Conservation (phyloP, 2,113 vertebrate genomes). For the Sylvietta virens region DNA sequence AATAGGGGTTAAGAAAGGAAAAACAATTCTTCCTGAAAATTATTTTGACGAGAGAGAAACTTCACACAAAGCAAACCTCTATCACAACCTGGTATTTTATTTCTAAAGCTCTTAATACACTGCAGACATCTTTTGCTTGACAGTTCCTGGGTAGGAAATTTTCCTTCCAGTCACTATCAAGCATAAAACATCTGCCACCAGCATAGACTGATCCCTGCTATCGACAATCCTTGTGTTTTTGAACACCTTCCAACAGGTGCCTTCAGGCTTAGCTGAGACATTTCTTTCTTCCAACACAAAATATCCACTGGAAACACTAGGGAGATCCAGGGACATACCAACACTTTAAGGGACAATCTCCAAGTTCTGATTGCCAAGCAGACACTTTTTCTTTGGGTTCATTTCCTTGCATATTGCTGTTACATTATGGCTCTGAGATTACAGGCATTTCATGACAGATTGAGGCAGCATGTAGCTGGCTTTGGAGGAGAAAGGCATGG, state of each 20-base stretch:
- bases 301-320: neutral
- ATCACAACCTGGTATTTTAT: constrained; percentile 20
- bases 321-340: neutral
- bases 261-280: neutral
- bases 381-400: neutral
- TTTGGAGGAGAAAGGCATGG: neutral
- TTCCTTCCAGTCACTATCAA: neutral
- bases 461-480: neutral
- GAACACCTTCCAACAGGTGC: neutral
- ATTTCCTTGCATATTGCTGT: neutral
- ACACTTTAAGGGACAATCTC: neutral
- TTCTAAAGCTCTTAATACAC: constrained; percentile 22
- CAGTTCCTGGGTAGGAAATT: constrained; percentile 14
- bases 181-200: neutral
- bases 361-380: neutral
- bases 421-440: neutral
- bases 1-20: constrained; percentile 12
- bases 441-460: neutral
- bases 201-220: neutral
- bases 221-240: neutral
- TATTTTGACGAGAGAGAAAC: constrained; percentile 16
- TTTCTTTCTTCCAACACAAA: neutral
- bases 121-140: neutral
- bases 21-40: constrained; percentile 33
- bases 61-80: constrained; percentile 11